phyloP scores from a whole-genome alignment of 37 sponge, comb jelly and placozoan species.

The Lycopodina hypogea region DNA sequence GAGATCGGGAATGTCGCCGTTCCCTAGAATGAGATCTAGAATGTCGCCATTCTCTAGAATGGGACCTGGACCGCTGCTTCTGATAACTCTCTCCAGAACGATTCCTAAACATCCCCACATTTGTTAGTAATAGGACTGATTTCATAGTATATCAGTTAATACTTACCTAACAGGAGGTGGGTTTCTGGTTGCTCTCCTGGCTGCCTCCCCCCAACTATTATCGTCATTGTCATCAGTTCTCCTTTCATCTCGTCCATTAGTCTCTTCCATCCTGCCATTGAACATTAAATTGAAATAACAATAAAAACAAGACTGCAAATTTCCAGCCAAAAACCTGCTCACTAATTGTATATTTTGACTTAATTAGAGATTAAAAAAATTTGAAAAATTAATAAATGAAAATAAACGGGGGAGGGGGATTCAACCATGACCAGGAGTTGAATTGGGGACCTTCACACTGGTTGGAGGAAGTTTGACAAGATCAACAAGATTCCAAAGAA shows the following conservation, averaged over 20 bases:
- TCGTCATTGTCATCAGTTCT: background rate
- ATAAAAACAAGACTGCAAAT: too few species aligned
- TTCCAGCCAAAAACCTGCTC: too few species aligned
- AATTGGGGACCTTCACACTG: too few species aligned
- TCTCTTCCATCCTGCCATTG: background rate
- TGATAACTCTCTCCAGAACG: slow-evolving; percentile 29
- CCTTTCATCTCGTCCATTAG: background rate
- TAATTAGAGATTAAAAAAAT: too few species aligned
- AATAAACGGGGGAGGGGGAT: too few species aligned
- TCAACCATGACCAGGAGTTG: too few species aligned
- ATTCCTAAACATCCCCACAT: background rate
- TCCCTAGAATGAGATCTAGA: slow-evolving; percentile 23
- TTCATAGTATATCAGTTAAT: background rate
- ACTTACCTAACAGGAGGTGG: slow-evolving; percentile 29
- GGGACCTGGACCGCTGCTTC: slow-evolving; percentile 1
- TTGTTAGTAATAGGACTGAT: too few species aligned
- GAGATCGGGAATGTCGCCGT: slow-evolving; percentile 1
- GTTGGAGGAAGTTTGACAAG: background rate
- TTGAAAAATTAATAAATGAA: too few species aligned
- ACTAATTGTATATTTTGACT: background rate
- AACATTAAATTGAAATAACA: background rate
- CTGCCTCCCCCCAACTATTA: slow-evolving; percentile 53
- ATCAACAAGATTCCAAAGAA: background rate
- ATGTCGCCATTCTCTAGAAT: slow-evolving; percentile 21
- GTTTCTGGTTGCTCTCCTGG: slow-evolving; percentile 14